Conservation (phyloP, 1,140 invertebrate species). For the Potamilus streckersoni region DNA sequence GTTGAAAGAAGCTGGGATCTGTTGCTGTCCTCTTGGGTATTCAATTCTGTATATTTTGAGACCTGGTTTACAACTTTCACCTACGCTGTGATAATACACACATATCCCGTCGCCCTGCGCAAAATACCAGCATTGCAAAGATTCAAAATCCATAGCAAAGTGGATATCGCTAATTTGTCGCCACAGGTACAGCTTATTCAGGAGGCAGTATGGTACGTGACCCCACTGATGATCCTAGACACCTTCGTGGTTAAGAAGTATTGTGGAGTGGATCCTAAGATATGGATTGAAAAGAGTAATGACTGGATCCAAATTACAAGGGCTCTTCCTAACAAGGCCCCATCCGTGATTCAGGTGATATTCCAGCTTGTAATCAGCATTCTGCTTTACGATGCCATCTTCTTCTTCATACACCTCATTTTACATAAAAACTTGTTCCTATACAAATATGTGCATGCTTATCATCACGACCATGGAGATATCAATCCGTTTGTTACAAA, state of each 20-base stretch:
- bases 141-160: slow-evolving; percentile 48
- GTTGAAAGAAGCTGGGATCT: slow-evolving; percentile 29
- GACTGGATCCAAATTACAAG: slow-evolving; percentile 49
- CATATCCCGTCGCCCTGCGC: slow-evolving; percentile 44
- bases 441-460: slow-evolving; percentile 52
- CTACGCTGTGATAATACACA: slow-evolving; percentile 43
- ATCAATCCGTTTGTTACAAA: slow-evolving; percentile 57
- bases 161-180: slow-evolving; percentile 36
- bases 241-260: slow-evolving; percentile 59
- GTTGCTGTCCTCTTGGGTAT: slow-evolving; percentile 28
- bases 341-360: slow-evolving; percentile 35
- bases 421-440: slow-evolving; percentile 51
- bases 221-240: slow-evolving; percentile 51
- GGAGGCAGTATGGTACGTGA: slow-evolving; percentile 42
- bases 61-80: slow-evolving; percentile 45
- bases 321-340: slow-evolving; percentile 46
- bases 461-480: slow-evolving; percentile 55
- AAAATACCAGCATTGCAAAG: slow-evolving; percentile 37
- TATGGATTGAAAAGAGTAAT: slow-evolving; percentile 38
- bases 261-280: slow-evolving; percentile 34
- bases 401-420: slow-evolving; percentile 50
- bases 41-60: slow-evolving; percentile 59
- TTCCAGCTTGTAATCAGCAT: slow-evolving; percentile 45
- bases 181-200: slow-evolving; percentile 19
- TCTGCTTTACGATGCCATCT: slow-evolving; percentile 51